A percentile compares a stretch with the other conserved stretches of the same genome.
Conservation (phyloP, 2,888 invertebrate species). For the Mycalesis mineus region DNA sequence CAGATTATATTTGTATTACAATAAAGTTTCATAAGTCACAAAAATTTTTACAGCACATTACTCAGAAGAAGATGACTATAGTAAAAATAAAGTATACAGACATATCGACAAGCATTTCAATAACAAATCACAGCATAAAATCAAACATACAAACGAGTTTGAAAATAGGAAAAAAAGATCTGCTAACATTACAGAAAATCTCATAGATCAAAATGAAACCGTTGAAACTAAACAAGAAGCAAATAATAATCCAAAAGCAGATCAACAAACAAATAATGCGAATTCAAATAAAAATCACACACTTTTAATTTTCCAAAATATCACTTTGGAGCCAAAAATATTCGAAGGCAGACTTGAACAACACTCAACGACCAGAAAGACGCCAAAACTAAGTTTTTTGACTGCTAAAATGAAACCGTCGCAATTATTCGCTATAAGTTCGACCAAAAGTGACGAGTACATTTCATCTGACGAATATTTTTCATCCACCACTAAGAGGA, state of each 20-base stretch:
- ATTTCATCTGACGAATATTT: slow-evolving; percentile 48
- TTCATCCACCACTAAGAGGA: slow-evolving; percentile 41
- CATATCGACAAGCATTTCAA: slow-evolving; percentile 4
- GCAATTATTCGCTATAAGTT: slow-evolving; percentile 28
- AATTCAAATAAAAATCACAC: not conserved
- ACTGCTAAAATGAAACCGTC: slow-evolving; percentile 33
- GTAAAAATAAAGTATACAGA: slow-evolving; percentile 14
- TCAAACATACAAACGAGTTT: slow-evolving; percentile 28
- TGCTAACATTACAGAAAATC: slow-evolving; percentile 38
- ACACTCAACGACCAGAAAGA: slow-evolving; percentile 15
- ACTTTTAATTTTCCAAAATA: slow-evolving; percentile 11
- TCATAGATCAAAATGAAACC: slow-evolving; percentile 20
- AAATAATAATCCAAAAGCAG: not conserved
- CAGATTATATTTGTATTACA: too few relatives aligned
- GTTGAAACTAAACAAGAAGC: not conserved
- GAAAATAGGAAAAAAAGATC: slow-evolving; percentile 44
- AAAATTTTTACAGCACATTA: slow-evolving; percentile 17
- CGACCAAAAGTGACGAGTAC: slow-evolving; percentile 35
- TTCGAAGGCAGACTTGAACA: not conserved
- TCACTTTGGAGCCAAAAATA: not conserved
- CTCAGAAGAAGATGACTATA: slow-evolving; percentile 28
- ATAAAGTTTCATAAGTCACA: too few relatives aligned
- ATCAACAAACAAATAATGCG: slow-evolving; percentile 5
- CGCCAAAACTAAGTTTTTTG: slow-evolving; percentile 33
- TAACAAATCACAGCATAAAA: slow-evolving; percentile 23